phyloP scores from a whole-genome alignment of 2,888 invertebrate genomes.

The Drosophila diplacantha region DNA sequence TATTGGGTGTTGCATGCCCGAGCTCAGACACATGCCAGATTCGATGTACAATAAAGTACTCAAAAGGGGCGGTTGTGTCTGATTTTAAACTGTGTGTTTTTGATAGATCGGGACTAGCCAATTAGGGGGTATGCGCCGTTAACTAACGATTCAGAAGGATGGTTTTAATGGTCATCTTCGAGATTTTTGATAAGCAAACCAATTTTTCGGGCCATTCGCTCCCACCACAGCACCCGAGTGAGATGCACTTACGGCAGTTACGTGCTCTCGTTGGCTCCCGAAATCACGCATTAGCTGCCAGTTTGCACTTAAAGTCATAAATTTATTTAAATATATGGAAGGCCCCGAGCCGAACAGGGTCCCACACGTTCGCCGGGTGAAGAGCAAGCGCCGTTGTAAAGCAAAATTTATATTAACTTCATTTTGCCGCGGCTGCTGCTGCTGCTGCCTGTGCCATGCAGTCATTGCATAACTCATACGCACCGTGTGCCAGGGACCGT shows the following conservation, averaged over 20 bases:
- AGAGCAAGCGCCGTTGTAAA: conserved; percentile 45
- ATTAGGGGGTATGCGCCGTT: background rate
- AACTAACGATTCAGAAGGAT: background rate
- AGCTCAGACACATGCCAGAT: background rate
- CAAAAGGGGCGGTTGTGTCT: background rate
- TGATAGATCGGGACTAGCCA: background rate
- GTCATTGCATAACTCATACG: conserved; percentile 66
- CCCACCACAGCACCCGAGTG: background rate
- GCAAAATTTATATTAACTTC: conserved; percentile 69
- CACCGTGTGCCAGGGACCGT: conserved; percentile 56
- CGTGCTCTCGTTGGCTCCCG: conserved; percentile 42
- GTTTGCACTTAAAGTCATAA: conserved; percentile 71
- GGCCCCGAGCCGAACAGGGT: conserved; percentile 29
- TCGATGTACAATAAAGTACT: background rate
- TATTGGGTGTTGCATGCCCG: background rate
- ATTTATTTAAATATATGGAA: conserved; percentile 66
- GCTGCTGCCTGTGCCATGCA: conserved; percentile 50
- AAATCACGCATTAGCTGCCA: conserved; percentile 70
- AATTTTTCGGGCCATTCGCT: background rate
- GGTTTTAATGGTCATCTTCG: background rate
- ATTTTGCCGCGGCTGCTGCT: conserved; percentile 44
- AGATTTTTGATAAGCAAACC: background rate
- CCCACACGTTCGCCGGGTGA: conserved; percentile 37
- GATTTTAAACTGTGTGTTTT: background rate
- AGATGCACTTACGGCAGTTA: conserved; percentile 28